These are phyloP conservation scores for Dorcus hopei DNA, from an alignment of 2,888 invertebrate genomes.

Conservation along the genomic window DNA sequence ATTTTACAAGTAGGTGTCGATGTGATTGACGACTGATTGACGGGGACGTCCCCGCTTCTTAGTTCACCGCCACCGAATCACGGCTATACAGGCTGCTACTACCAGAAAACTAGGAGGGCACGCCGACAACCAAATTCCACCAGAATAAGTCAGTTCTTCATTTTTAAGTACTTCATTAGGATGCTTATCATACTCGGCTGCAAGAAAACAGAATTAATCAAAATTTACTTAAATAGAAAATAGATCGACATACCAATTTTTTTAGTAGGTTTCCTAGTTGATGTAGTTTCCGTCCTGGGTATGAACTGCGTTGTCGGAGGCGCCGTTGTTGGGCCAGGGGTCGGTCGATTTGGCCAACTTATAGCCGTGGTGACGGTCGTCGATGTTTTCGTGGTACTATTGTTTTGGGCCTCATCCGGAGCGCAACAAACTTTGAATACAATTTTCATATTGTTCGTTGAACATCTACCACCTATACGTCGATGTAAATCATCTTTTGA, in stretches of 20 bases:
- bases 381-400: constrained; percentile 41
- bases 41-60: constrained; percentile 28
- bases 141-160: constrained; percentile 78
- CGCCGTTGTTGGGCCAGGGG: constrained; percentile 55
- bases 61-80: constrained; percentile 41
- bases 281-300: constrained; percentile 35
- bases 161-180: constrained; percentile 89
- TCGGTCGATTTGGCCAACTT: constrained; percentile 51
- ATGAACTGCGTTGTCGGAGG: constrained; percentile 48
- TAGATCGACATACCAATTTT: constrained; percentile 49
- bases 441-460: constrained; percentile 88
- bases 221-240: neutral
- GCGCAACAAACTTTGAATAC: constrained; percentile 92
- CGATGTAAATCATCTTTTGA: constrained; percentile 85
- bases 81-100: constrained; percentile 34
- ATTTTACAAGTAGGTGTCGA: constrained; percentile 29
- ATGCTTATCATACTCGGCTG: constrained; percentile 83
- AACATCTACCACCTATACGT: constrained; percentile 85
- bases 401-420: constrained; percentile 56
- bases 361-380: constrained; percentile 47
- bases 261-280: constrained; percentile 62
- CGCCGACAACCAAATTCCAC: constrained; percentile 40
- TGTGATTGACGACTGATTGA: constrained; percentile 10
- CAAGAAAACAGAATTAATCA: neutral
- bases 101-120: constrained; percentile 36